Evolutionary conservation across 2,797 vertebrate genomes (phyloP), one percentile per base, ranked within the genome.

Genomic region (Carduelis carduelis): DNA sequence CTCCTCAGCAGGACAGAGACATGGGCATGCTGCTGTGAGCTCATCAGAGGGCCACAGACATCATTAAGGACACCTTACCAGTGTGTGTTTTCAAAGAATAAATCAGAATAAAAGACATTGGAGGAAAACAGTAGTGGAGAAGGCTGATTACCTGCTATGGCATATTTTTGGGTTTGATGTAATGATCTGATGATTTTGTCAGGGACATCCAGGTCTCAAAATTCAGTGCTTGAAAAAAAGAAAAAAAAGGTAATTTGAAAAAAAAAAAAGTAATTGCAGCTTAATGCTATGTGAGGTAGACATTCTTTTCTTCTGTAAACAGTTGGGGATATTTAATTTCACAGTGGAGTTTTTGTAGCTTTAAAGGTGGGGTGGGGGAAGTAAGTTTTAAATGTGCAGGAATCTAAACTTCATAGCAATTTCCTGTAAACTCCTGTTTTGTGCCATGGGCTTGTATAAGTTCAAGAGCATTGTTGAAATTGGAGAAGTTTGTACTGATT

Each of bases 371-470:
- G 32, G 52, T 47, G n/a, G 12, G 20, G 69, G 57, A 89, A 90
- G 56, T 57, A 57, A 72, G 64, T 75, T 94, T 85, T 41, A 78
- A 87, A 65, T 47, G 34, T 83, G 49, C 76, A 85, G 87, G 72
- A 95, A 83, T 86, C 69, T 83, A 28, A 93, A 87, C 64, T 85
- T 92, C 18, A 22, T 20, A 75, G 84, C 63, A 94, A 28, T 92
- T 96, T 95, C 92, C 92, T 94, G 76, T 81, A 77, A 92, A 78
- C 68, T 90, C 75, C 71, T 68, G 46, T 66, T 90, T 71, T 75
- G 49, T 89, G 89, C 95, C 87, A 55, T 35, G 37, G 89, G 65
- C 89, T 93, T 80, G 50, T 83, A 5, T 75, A 59, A 94, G 72
- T 89, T 85, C 0, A 6, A 95, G 61, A 80, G 66, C 72, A 28